Base-by-base conservation (phyloP, 2,113 vertebrate genomes). In the Pseudorhombus dupliciocellatus region DNA sequence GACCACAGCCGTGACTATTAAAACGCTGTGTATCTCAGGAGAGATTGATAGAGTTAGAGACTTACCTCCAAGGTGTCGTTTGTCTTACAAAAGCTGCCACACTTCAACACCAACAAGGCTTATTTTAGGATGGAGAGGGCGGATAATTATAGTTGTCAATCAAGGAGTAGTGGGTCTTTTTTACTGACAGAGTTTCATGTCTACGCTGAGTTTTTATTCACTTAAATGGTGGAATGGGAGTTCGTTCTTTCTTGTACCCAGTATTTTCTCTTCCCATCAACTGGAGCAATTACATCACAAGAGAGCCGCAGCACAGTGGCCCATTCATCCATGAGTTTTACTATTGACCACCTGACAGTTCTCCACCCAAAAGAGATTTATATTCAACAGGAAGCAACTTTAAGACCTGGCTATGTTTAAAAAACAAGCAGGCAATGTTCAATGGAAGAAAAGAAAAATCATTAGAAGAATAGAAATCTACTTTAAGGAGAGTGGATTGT, bases 101-200 rank as follows among this genome's bases (percentile, higher is more conserved):
- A 59, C 67, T 18, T 18, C 42, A 7, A 46, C 42, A 46, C 42
- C 16, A 46, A 73, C 37, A 54, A 66, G 34, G 46, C 61, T 79
- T 84, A 77, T 87, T 77, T 85, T 66, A 74, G 79, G 73, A 85
- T 26, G 50, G 67, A 84, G 72, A 68, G 76, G 72, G 62, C 84
- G 74, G 70, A 54, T 88, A 85, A 88, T 79, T 87, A 66, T 66
- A 70, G 73, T 74, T 66, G 85, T 88, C 79, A 81, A 77, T 89
- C 79, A 77, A 62, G 21, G 46, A 57, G 64, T 22, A 4, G 69
- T 84, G 70, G 82, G 66, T 80, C 76, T 56, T 77, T 75, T 76
- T 77, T 44, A 62, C 16, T 68, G 68, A 83, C 64, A 74, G 66
- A 44, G 50, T 15, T 51, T 66, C 64, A 24, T 30, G n/a, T 51